These are phyloP conservation scores for Thecocarcelia acutangulata DNA, from an alignment of 2,888 invertebrate genomes.

Conservation along the genomic window DNA sequence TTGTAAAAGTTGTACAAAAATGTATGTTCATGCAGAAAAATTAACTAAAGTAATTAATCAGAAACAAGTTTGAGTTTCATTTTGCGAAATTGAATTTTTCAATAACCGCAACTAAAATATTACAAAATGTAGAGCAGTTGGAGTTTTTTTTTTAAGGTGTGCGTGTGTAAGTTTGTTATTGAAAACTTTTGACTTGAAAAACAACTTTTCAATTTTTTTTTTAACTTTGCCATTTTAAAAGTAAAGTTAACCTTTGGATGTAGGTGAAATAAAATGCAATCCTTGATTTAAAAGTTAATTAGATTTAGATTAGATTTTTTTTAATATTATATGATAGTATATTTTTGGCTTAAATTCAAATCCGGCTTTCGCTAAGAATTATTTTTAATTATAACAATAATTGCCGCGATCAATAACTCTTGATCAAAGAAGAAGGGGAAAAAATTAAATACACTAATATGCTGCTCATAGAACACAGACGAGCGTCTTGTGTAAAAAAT, in stretches of 20 bases:
- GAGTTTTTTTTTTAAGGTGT: slow-evolving; percentile 32
- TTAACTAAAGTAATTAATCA: slow-evolving; percentile 68
- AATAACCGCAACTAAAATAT: slow-evolving; percentile 56
- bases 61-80: slow-evolving; percentile 65
- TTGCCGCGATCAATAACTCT: no score
- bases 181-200: slow-evolving; percentile 38
- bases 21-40: slow-evolving; percentile 14
- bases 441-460: no score
- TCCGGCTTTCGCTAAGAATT: no score
- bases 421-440: no score
- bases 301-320: no score
- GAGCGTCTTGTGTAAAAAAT: no score
- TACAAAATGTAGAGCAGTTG: slow-evolving; percentile 45
- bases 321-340: no score
- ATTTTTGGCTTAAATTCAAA: no score
- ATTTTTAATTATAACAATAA: no score
- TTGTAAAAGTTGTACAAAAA: slow-evolving; percentile 35
- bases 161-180: slow-evolving; percentile 39
- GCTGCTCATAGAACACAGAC: no score
- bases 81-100: slow-evolving; percentile 51
- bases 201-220: slow-evolving; percentile 40
- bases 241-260: not conserved
- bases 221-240: not conserved
- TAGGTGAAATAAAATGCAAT: not conserved
- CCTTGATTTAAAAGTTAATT: not conserved